A percentile compares a stretch with the other conserved stretches of the same genome.
These are phyloP conservation scores for Mormyrus iriodes DNA, from an alignment of 2,113 vertebrate genomes.

Conservation along the genomic window DNA sequence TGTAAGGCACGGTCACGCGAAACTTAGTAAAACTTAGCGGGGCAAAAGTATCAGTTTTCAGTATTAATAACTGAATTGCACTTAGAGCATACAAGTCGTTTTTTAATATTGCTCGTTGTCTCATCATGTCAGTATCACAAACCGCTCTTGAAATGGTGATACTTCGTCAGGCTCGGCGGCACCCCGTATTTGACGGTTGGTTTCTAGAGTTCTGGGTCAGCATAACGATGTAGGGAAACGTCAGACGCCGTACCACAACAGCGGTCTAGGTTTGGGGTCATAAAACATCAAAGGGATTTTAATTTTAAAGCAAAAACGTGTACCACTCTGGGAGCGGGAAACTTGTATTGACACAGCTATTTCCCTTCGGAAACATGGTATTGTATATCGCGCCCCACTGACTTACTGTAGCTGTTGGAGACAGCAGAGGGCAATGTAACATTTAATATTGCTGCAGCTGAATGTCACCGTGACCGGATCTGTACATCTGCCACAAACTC, in stretches of 20 bases:
- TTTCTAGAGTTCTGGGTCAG: background rate
- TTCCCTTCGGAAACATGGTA: background rate
- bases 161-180: background rate
- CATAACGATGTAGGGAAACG: background rate
- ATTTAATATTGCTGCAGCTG: conserved; percentile 14
- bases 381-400: background rate
- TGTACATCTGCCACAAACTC: background rate
- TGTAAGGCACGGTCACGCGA: background rate
- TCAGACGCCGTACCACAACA: background rate
- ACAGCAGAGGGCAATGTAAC: conserved; percentile 26
- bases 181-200: background rate
- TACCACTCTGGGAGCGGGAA: background rate
- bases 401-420: too few relatives aligned
- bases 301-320: background rate
- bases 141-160: background rate
- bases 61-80: background rate
- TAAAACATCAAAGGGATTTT: background rate
- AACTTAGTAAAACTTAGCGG: too few relatives aligned
- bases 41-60: background rate
- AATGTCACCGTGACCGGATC: background rate
- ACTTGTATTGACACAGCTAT: background rate
- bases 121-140: background rate
- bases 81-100: background rate
- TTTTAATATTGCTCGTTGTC: background rate
- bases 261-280: background rate